Percentiles rank a stretch among this genome's conserved stretches.
phyloP scores from a whole-genome alignment of 2,888 invertebrate genomes.

The Cephus sareptanus region DNA sequence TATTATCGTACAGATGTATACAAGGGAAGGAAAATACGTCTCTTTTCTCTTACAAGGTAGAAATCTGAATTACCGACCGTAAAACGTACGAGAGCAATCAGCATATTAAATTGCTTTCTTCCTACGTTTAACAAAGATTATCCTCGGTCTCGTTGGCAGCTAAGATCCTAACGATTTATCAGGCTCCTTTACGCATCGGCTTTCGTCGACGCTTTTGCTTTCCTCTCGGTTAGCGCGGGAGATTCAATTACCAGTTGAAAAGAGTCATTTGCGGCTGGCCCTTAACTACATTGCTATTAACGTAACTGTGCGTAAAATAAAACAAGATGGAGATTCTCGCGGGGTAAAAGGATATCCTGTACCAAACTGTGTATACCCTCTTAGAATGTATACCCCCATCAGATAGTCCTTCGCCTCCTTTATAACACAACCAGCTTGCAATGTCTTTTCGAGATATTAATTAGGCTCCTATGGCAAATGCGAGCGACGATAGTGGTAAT shows the following conservation, averaged over 20 bases:
- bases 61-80: background rate
- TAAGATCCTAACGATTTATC: background rate
- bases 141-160: background rate
- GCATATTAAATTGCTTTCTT: background rate
- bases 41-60: background rate
- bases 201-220: background rate
- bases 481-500: background rate
- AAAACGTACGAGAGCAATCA: background rate
- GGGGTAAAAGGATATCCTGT: background rate
- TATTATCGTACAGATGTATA: background rate
- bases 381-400: background rate
- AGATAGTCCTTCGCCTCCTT: background rate
- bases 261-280: background rate
- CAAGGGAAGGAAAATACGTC: background rate
- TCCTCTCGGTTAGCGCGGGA: background rate
- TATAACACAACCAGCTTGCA: background rate
- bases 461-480: background rate
- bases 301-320: background rate
- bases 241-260: background rate
- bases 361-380: background rate
- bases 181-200: background rate
- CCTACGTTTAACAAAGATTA: background rate
- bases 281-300: background rate
- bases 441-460: slow-evolving; percentile 4
- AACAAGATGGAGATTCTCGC: background rate